These are phyloP conservation scores for Ypsolopha sequella DNA, from an alignment of 2,888 invertebrate genomes.

Conservation along the genomic window DNA sequence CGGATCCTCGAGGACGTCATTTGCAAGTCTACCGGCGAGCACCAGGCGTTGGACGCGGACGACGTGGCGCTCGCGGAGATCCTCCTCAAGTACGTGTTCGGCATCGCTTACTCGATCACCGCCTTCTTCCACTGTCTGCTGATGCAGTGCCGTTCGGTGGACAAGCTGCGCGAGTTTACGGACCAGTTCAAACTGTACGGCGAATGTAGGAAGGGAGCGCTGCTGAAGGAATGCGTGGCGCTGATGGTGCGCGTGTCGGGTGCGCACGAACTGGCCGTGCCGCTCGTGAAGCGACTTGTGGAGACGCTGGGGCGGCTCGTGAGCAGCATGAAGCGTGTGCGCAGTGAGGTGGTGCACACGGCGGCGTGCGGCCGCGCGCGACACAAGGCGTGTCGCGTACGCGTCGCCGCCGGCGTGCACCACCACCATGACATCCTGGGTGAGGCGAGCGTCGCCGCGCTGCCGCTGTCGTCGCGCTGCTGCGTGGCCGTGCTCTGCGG, in stretches of 20 bases:
- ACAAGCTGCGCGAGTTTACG: slow-evolving; percentile 67
- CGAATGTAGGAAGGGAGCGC: slow-evolving; percentile 69
- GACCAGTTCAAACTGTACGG: slow-evolving; percentile 71
- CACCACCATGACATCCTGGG: slow-evolving; percentile 74
- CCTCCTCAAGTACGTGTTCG: slow-evolving; percentile 72
- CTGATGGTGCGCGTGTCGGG: slow-evolving; percentile 57
- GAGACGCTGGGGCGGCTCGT: slow-evolving; percentile 69
- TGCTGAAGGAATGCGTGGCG: slow-evolving; percentile 67
- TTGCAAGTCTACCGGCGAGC: slow-evolving; percentile 37
- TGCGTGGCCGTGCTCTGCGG: slow-evolving; percentile 70
- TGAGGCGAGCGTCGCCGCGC: slow-evolving; percentile 42
- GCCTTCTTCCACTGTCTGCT: slow-evolving; percentile 72
- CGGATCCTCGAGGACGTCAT: slow-evolving; percentile 70
- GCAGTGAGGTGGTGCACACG: slow-evolving; percentile 69
- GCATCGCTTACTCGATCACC: slow-evolving; percentile 68
- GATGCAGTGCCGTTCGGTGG: slow-evolving; percentile 63
- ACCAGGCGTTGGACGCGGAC: slow-evolving; percentile 22
- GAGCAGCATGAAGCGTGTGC: slow-evolving; percentile 65
- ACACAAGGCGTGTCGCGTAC: slow-evolving; percentile 61
- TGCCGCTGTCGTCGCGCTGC: slow-evolving; percentile 54
- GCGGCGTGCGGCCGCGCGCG: slow-evolving; percentile 60
- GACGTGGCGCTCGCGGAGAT: slow-evolving; percentile 63
- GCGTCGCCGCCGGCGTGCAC: slow-evolving; percentile 57
- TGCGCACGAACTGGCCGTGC: slow-evolving; percentile 31
- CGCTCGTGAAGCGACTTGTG: slow-evolving; percentile 63